Conservation (phyloP, 2,113 vertebrate species). For the Peucedramus taeniatus region DNA sequence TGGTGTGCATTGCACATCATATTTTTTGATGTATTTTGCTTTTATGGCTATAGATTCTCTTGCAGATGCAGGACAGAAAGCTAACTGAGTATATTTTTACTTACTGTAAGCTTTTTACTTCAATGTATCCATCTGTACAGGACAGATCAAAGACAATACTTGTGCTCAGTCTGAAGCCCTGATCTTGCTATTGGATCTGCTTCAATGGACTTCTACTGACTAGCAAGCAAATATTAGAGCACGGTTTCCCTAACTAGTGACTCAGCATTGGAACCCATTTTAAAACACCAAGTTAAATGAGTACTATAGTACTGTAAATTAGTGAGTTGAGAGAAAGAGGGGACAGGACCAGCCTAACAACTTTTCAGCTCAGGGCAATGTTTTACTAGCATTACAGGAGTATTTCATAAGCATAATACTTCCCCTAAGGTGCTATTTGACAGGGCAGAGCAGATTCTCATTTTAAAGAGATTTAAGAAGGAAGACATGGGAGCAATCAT, state of each 20-base stretch:
- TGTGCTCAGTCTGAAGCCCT: background rate
- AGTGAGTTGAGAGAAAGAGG: background rate
- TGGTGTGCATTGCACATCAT: background rate
- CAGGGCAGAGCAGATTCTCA: background rate
- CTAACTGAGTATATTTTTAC: background rate
- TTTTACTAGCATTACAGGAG: background rate
- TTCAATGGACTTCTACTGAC: background rate
- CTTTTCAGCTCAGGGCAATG: background rate
- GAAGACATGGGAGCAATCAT: accelerated
- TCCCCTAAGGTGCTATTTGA: background rate
- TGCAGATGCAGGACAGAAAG: background rate
- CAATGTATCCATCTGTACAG: background rate
- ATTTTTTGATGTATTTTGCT: background rate
- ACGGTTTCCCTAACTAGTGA: background rate
- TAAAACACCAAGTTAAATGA: background rate
- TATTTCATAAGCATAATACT: background rate
- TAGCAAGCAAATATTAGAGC: background rate
- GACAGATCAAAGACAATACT: background rate
- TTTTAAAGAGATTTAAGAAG: background rate
- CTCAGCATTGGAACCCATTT: background rate
- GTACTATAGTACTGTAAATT: background rate
- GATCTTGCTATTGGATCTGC: background rate
- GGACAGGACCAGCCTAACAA: background rate
- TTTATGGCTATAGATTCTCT: background rate
- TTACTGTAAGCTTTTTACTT: background rate